Conservation (phyloP, 2,113 vertebrate species). For the Corythornis cristatus region DNA sequence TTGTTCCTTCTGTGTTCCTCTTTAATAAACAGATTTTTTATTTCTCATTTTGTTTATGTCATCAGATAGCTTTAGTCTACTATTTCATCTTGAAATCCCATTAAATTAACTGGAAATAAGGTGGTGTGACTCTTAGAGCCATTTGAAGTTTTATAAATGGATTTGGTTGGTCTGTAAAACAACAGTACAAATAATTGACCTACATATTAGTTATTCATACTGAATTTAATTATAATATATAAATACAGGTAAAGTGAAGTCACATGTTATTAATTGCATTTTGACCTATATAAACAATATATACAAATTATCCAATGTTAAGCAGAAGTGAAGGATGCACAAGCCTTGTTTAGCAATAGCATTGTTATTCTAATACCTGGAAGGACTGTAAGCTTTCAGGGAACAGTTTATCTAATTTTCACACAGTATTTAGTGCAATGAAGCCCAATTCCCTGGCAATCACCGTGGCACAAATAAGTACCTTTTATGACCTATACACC, state of each 20-base stretch:
- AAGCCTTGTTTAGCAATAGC: background rate
- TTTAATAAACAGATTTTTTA: background rate
- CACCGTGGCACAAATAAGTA: background rate
- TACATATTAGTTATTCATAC: background rate
- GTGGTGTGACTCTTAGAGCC: background rate
- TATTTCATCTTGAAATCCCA: background rate
- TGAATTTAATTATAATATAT: background rate
- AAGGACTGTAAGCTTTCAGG: background rate
- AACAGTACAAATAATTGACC: background rate
- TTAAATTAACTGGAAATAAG: background rate
- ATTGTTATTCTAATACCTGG: background rate
- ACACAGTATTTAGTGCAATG: background rate
- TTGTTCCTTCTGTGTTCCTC: background rate
- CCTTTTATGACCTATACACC: background rate
- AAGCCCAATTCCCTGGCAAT: background rate
- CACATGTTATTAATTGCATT: background rate
- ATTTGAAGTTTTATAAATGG: background rate
- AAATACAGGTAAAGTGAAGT: background rate
- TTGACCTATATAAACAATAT: slow-evolving; percentile 4
- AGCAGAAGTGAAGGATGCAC: background rate
- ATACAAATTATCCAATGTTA: background rate
- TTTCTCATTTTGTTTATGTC: background rate
- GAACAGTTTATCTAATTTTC: background rate
- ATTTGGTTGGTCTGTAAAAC: background rate
- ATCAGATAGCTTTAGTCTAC: background rate